Conservation (phyloP, 2,113 vertebrate genomes). For the Turdus rufiventris region DNA sequence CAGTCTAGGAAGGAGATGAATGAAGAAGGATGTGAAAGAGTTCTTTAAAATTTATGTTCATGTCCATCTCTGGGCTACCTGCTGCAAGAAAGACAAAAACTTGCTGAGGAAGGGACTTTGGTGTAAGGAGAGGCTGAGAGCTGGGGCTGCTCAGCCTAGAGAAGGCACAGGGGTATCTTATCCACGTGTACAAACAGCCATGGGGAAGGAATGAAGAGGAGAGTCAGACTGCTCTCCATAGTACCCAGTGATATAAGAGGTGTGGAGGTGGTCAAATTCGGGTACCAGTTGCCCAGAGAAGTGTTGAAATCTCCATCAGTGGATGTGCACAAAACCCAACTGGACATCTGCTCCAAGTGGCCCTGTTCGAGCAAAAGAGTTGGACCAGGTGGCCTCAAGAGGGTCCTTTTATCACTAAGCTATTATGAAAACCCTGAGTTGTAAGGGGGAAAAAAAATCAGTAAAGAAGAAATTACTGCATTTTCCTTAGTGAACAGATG, state of each 20-base stretch:
- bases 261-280: neutral
- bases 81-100: neutral
- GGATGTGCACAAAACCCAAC: neutral
- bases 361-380: neutral
- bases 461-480: neutral
- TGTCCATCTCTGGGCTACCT: neutral
- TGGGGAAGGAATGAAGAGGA: neutral
- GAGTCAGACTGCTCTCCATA: neutral
- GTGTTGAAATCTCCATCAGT: neutral
- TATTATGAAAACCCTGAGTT: neutral
- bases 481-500: neutral
- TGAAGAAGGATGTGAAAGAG: neutral
- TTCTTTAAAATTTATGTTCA: neutral
- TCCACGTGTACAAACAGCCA: accelerated
- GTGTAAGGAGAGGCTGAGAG: neutral
- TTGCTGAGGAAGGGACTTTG: neutral
- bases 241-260: neutral
- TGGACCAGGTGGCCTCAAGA: neutral
- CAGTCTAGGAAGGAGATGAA: neutral
- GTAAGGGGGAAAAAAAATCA: neutral
- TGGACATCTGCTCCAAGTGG: neutral
- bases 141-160: neutral
- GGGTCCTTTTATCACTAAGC: neutral
- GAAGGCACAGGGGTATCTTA: neutral
- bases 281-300: neutral